Percentiles rank a stretch among this genome's conserved stretches.
Conservation (phyloP, 2,797 vertebrate genomes). For the Stomatorhinus walkeri region DNA sequence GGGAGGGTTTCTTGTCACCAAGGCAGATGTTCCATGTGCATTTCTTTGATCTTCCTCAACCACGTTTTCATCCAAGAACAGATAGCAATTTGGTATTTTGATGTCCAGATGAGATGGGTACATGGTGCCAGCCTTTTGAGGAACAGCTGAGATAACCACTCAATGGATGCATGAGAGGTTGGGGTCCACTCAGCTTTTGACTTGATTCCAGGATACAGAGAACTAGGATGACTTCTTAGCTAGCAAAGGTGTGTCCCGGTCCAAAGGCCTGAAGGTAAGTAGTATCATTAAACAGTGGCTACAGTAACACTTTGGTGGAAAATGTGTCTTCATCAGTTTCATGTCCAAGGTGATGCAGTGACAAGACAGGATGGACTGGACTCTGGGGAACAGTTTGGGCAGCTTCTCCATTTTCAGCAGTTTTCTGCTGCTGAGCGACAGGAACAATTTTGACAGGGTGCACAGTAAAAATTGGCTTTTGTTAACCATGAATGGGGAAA, state of each 20-base stretch:
- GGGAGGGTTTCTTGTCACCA: background rate
- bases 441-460: background rate
- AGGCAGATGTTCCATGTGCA: background rate
- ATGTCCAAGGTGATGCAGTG: conserved; percentile 13
- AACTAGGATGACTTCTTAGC: background rate
- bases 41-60: background rate
- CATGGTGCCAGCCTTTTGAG: background rate
- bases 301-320: conserved; percentile 17
- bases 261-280: conserved; percentile 20
- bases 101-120: background rate
- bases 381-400: background rate
- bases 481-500: background rate
- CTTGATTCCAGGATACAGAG: background rate
- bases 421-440: background rate
- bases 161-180: background rate
- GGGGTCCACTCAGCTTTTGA: background rate
- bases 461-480: background rate
- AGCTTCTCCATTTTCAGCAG: background rate
- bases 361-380: conserved; percentile 11
- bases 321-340: conserved; percentile 14
- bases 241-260: conserved; percentile 9
- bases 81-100: conserved; percentile 17
- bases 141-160: background rate
- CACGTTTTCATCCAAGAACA: background rate
- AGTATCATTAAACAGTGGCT: conserved; percentile 20